Evolutionary conservation across 2,888 invertebrate genomes (phyloP).

Genomic region (Tipula unca): DNA sequence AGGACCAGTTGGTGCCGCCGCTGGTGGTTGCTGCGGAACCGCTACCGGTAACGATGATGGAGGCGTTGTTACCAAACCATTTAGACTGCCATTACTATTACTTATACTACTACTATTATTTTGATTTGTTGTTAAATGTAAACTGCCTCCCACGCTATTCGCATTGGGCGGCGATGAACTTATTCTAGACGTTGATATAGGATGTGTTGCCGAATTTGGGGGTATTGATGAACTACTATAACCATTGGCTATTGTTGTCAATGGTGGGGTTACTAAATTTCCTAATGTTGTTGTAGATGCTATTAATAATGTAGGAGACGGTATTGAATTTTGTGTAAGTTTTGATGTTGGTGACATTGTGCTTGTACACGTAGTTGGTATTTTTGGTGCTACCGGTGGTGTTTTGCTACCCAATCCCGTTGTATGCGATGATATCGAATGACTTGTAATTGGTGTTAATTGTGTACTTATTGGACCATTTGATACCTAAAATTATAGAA

Average conservation of each 20-base stretch:
- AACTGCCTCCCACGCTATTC: conserved; percentile 28
- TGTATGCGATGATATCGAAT: conserved; percentile 27
- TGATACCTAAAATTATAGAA: conserved; percentile 31
- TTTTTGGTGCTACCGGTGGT: conserved; percentile 19
- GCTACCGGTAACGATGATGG: conserved; percentile 35
- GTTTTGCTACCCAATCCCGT: conserved; percentile 17
- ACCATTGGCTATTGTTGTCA: conserved; percentile 32
- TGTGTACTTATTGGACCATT: conserved; percentile 36
- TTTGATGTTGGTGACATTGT: conserved; percentile 19
- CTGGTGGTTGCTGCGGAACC: conserved; percentile 30
- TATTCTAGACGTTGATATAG: conserved; percentile 27
- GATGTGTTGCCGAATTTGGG: conserved; percentile 32
- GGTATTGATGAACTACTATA: conserved; percentile 31
- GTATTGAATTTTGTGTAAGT: not conserved
- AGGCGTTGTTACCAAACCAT: conserved; percentile 42
- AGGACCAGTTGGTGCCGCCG: conserved; percentile 37
- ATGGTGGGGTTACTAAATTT: conserved; percentile 31
- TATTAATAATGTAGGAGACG: conserved; percentile 38
- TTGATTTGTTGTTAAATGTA: conserved; percentile 25
- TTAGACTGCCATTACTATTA: conserved; percentile 28
- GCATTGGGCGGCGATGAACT: conserved; percentile 28
- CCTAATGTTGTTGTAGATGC: conserved; percentile 24
- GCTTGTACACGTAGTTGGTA: conserved; percentile 22
- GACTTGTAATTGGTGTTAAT: conserved; percentile 32
- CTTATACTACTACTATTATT: conserved; percentile 29